These are phyloP conservation scores for Conus canariensis DNA, from an alignment of 2,888 invertebrate genomes.

Conservation along the genomic window DNA sequence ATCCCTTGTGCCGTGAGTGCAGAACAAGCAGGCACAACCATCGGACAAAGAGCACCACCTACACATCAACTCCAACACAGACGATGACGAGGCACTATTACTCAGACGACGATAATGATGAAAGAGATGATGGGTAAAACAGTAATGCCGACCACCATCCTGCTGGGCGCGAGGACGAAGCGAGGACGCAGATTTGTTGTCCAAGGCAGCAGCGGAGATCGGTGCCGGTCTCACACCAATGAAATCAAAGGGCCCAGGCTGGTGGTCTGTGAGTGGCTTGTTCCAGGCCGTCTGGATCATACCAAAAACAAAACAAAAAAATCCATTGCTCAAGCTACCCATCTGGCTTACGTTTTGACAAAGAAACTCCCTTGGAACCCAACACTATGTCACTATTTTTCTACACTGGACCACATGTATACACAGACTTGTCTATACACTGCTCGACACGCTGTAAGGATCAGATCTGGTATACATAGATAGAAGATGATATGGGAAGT, in stretches of 20 bases:
- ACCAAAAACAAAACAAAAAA: neutral
- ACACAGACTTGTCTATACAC: too few species aligned
- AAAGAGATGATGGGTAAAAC: slow-evolving; percentile 63
- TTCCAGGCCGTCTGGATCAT: slow-evolving; percentile 25
- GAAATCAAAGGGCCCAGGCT: slow-evolving; percentile 27
- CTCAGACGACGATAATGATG: slow-evolving; percentile 54
- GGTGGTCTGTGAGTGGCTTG: neutral
- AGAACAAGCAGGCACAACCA: neutral
- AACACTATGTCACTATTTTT: too few species aligned
- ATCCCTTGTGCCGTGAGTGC: neutral
- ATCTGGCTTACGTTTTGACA: too few species aligned
- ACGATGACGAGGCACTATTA: slow-evolving; percentile 11
- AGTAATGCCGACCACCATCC: slow-evolving; percentile 51
- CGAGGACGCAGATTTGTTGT: neutral
- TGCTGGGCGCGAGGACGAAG: neutral
- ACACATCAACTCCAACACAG: slow-evolving; percentile 24
- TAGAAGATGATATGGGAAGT: too few species aligned
- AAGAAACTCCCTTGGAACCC: too few species aligned
- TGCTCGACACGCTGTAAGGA: too few species aligned
- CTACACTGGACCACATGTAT: too few species aligned
- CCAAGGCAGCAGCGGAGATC: neutral
- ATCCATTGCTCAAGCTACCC: too few species aligned
- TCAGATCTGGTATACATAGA: too few species aligned
- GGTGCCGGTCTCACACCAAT: slow-evolving; percentile 33
- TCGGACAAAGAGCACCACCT: neutral